These are phyloP conservation scores for Pemphredon lugubris DNA, from an alignment of 2,888 invertebrate genomes.

Conservation along the genomic window DNA sequence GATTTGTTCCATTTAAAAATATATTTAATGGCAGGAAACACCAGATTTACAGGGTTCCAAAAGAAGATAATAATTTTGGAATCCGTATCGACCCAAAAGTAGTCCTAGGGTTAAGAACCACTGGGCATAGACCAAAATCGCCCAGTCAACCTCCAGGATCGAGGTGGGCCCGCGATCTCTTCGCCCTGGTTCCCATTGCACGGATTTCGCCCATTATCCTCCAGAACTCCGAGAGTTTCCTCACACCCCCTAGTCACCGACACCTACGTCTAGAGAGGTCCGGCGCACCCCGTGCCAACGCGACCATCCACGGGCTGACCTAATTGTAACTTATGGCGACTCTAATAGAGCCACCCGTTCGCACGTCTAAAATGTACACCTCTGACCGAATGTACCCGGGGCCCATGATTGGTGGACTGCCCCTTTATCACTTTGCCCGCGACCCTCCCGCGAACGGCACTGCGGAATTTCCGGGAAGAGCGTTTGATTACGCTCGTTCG, in stretches of 20 bases:
- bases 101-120: too few species aligned
- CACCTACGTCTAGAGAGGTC: conserved; percentile 66
- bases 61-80: too few species aligned
- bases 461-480: background rate
- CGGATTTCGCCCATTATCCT: conserved; percentile 31
- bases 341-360: conserved; percentile 74
- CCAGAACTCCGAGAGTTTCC: conserved; percentile 24
- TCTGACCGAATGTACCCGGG: conserved; percentile 32
- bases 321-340: conserved; percentile 80
- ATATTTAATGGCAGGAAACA: too few species aligned
- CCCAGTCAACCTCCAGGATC: too few species aligned
- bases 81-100: too few species aligned
- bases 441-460: background rate
- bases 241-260: conserved; percentile 50
- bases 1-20: too few species aligned
- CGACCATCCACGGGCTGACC: conserved; percentile 74
- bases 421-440: conserved; percentile 27
- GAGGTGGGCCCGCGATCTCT: conserved; percentile 15
- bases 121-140: too few species aligned
- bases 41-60: too few species aligned
- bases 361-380: conserved; percentile 51
- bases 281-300: conserved; percentile 70
- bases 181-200: conserved; percentile 16
- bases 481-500: background rate
- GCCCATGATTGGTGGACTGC: conserved; percentile 49